phyloP scores from a whole-genome alignment of 2,888 invertebrate genomes.

The Melinaea marsaeus region DNA sequence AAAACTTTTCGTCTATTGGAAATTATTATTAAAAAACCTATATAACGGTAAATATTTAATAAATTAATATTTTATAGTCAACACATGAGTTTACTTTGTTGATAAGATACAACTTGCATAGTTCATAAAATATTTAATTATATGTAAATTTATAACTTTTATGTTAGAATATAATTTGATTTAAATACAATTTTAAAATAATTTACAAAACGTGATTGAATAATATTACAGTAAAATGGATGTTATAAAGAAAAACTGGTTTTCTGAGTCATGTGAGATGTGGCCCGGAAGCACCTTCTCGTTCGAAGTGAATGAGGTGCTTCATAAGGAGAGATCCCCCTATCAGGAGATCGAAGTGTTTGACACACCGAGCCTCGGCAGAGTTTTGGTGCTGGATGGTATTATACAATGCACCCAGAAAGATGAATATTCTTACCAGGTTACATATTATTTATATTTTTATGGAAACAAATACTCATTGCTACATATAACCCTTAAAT shows the following conservation, averaged over 20 bases:
- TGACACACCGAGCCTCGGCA: conserved; percentile 89
- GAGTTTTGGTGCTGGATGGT: conserved; percentile 93
- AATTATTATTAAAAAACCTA: too few species aligned
- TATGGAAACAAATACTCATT: too few species aligned
- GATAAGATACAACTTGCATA: too few species aligned
- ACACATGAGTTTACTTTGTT: too few species aligned
- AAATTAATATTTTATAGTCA: too few species aligned
- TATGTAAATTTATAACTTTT: too few species aligned
- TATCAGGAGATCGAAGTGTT: conserved; percentile 92
- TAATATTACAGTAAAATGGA: conserved; percentile 75
- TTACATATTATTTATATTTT: conserved; percentile 29
- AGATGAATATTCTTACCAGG: conserved; percentile 98
- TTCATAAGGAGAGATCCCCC: conserved; percentile 87
- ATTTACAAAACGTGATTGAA: not conserved
- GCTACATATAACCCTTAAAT: too few species aligned
- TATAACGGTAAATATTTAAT: too few species aligned
- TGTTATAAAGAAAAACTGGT: conserved; percentile 89
- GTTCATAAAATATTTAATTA: too few species aligned
- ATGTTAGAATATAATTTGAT: too few species aligned
- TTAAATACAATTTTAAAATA: not conserved
- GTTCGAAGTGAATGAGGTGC: conserved; percentile 86
- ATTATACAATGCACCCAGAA: conserved; percentile 97
- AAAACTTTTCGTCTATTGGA: too few species aligned
- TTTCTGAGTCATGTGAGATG: conserved; percentile 91
- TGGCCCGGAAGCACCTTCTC: conserved; percentile 96